Evolutionary conservation across 2,113 vertebrate species (phyloP).

Genomic region (Astur gentilis): DNA sequence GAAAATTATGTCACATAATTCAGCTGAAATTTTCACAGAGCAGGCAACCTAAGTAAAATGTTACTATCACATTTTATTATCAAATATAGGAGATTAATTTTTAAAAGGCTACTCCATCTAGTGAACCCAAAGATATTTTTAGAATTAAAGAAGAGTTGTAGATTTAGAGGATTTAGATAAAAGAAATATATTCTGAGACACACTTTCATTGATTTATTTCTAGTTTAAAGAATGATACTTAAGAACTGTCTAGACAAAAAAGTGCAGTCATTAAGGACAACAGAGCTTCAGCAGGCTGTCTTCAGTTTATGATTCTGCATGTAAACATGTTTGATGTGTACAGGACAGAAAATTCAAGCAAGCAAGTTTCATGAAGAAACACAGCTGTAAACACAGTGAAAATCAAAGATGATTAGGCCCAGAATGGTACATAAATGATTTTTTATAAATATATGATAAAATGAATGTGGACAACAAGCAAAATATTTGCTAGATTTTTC

Average conservation of each 20-base stretch:
- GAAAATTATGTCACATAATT: background rate
- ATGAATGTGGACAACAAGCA: background rate
- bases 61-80: background rate
- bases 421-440: background rate
- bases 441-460: background rate
- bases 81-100: background rate
- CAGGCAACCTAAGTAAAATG: background rate
- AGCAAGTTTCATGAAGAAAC: background rate
- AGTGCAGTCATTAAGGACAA: background rate
- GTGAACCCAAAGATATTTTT: background rate
- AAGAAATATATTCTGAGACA: background rate
- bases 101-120: background rate
- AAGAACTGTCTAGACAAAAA: background rate
- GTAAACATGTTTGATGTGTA: background rate
- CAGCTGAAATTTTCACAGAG: background rate
- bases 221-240: background rate
- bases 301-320: background rate
- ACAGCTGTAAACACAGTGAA: background rate
- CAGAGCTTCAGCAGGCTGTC: background rate
- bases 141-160: background rate
- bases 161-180: background rate
- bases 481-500: background rate
- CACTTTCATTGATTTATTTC: background rate
- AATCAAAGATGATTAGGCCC: background rate
- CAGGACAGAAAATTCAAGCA: background rate